phyloP scores from a whole-genome alignment of 1,140 invertebrate genomes.

The Rhyacophila brunnea region DNA sequence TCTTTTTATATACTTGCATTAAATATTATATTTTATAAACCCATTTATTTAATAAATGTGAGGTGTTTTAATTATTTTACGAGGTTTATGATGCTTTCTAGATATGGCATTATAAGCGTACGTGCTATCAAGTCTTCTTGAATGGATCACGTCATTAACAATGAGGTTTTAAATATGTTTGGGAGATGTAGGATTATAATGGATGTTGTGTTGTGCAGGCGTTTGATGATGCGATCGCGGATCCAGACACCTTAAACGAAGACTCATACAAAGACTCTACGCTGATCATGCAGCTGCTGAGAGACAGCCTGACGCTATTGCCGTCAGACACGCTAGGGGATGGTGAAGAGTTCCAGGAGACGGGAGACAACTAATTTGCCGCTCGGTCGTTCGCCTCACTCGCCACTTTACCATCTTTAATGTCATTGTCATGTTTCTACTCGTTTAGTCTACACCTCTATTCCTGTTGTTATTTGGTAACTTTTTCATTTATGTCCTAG shows the following conservation, averaged over 20 bases:
- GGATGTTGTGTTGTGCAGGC: slow-evolving; percentile 74
- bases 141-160: too few species aligned
- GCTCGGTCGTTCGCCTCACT: slow-evolving; percentile 39
- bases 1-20: too few species aligned
- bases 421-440: slow-evolving; percentile 35
- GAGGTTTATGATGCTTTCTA: too few species aligned
- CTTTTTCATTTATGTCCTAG: slow-evolving; percentile 33
- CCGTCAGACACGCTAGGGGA: slow-evolving; percentile 96
- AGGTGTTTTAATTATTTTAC: too few species aligned
- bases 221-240: slow-evolving; percentile 98
- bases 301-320: slow-evolving; percentile 99
- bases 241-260: slow-evolving; percentile 96
- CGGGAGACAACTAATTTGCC: slow-evolving; percentile 73
- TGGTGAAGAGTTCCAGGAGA: slow-evolving; percentile 84
- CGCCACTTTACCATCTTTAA: slow-evolving; percentile 34
- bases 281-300: slow-evolving; percentile 97
- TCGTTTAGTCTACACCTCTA: slow-evolving; percentile 36
- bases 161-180: too few species aligned
- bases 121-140: too few species aligned
- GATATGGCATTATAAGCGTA: too few species aligned
- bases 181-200: too few species aligned
- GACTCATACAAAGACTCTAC: slow-evolving; percentile 99
- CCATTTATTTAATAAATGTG: too few species aligned
- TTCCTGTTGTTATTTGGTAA: slow-evolving; percentile 35
- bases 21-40: too few species aligned